Base-by-base conservation (phyloP, 2,888 invertebrate species). In the Cryptus armator region DNA sequence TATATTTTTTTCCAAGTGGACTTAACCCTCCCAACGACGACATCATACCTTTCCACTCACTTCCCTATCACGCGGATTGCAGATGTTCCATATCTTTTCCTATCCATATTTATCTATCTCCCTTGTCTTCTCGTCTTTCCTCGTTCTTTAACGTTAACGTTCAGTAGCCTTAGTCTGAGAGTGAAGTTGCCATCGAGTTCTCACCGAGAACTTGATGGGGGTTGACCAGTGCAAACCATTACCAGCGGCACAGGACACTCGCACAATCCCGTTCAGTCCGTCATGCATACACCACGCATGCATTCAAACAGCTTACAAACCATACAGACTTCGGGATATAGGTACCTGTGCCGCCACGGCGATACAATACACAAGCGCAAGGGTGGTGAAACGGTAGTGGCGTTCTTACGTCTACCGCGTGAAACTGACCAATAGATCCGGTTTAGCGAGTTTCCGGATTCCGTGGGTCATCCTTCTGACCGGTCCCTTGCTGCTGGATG, bases 401-500 rank as follows among this genome's bases (percentile, higher is more conserved):
- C 19, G 81, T 84, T 81, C 53, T 59, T 62, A 44, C 66, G 68
- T 68, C 44, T 62, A 51, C 89, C 90, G 90, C 90, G 89, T 91
- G 89, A 91, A 91, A 92, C 93, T 93, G 93, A 93, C 93, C 93
- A 93, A 93, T 92, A 93, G 93, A 93, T 93, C 93, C 93, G 93
- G 93, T 93, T 93, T 93, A 92, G 91, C 93, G 87, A 92, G 93
- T 93, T 93, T 93, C 93, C 93, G 93, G 93, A 93, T 93, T 93
- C 93, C 92, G 90, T 87, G 92, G 93, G 93, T 92, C 93, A 92
- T 90, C 90, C 76, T 51, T 77, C 67, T 51, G 44, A 77, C 68
- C 51, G 44, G 48, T 48, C 75, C 44, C 70, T 51, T 64, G 66
- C 51, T 68, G 10, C 24, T 14, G 19, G 37, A 12, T 19, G 62